Base-by-base conservation (phyloP, 2,113 vertebrate species). In the Chinchilla lanigera region DNA sequence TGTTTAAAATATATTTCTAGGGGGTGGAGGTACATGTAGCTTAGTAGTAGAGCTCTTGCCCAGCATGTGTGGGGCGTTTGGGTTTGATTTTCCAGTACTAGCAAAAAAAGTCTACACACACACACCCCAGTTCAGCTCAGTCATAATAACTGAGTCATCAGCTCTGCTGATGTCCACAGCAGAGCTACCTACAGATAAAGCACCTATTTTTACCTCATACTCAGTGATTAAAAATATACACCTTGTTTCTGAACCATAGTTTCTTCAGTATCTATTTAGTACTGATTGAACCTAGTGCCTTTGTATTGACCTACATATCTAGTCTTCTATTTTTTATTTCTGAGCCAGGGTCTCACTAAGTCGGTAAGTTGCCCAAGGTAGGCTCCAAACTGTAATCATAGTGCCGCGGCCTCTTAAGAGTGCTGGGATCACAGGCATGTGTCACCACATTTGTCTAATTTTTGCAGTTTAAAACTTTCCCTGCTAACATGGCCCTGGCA, bases 1-100 rank as follows among this genome's bases (percentile, higher is more conserved):
- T 88, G 63, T 97, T 96, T 95, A 93, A 98, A 97, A 94, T 97
- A 96, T 98, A 98, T 98, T 98, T 98, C 96, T 96, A 69, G 2
- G 41, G 41, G 67, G 17, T n/a, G 17, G 7, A 20, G 7, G n/a
- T 41, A 41, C 10, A 38, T 58, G 19, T 24, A 38, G 80, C 52
- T 71, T 41, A 71, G n/a, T 20, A 24, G 52, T 56, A 82, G 52
- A 82, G 33, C 20, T 35, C 52, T 82, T 82, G 47, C 47, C 47
- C 94, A 98, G 89, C 97, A 98, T 89, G 92, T 19, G 47, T 5
- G 19, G 22, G 33, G 52, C 20, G 52, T 54, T 58, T 52, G 35
- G 80, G 52, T 82, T 56, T 82, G 52, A 13, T 26, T 82, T 35
- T 19, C 35, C 9, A 56, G 35, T 24, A 56, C n/a, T 22, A 7